Evolutionary conservation across 2,113 vertebrate genomes (phyloP).

Genomic region (Hiodon alosoides): DNA sequence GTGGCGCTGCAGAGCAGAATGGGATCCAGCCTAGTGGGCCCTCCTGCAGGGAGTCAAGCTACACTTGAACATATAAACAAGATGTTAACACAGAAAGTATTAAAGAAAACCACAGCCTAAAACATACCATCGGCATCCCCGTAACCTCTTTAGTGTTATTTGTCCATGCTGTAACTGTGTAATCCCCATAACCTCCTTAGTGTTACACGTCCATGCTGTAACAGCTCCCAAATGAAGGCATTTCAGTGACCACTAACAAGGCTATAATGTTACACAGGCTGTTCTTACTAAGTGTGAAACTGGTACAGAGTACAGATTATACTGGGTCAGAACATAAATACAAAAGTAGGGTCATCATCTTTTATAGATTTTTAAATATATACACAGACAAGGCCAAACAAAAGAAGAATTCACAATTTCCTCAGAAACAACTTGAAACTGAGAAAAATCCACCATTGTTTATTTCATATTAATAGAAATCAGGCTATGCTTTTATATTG

Average conservation of each 20-base stretch:
- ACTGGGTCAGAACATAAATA: too few relatives aligned
- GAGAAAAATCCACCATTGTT: too few relatives aligned
- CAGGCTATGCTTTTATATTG: too few relatives aligned
- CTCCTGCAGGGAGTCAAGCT: slow-evolving; percentile 69
- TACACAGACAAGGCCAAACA: too few relatives aligned
- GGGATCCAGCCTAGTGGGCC: slow-evolving; percentile 73
- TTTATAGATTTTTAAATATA: not conserved
- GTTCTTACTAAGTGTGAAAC: not conserved
- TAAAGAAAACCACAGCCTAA: too few relatives aligned
- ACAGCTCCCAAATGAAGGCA: not conserved
- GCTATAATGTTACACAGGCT: not conserved
- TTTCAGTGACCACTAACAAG: not conserved
- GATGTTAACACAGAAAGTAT: too few relatives aligned
- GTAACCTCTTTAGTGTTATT: too few relatives aligned
- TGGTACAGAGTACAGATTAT: too few relatives aligned
- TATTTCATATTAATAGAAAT: too few relatives aligned
- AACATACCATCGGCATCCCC: too few relatives aligned
- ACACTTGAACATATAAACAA: not conserved
- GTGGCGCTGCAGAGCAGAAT: slow-evolving; percentile 65
- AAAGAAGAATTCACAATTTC: too few relatives aligned
- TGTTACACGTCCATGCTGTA: slow-evolving; percentile 16
- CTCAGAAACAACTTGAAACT: too few relatives aligned
- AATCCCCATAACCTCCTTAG: not conserved
- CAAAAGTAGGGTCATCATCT: not conserved
- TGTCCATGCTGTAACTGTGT: not conserved